phyloP scores from a whole-genome alignment of 1,140 invertebrate species.

The Glossosoma conforme region DNA sequence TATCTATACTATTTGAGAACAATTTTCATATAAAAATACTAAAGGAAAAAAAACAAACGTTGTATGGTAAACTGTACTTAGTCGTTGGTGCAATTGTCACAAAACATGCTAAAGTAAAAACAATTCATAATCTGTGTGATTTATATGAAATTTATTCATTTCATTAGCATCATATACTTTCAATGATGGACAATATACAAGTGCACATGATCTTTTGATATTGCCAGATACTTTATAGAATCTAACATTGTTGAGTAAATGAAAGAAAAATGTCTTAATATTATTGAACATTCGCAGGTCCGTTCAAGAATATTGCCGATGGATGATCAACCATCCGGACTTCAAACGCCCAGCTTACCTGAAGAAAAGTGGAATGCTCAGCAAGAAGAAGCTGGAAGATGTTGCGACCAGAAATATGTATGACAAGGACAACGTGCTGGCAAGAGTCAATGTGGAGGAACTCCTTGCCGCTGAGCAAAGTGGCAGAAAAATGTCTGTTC shows the following conservation, averaged over 20 bases:
- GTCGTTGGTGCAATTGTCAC: too few relatives aligned
- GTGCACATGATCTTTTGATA: too few relatives aligned
- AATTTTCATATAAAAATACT: too few relatives aligned
- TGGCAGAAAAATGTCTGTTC: conserved; percentile 11
- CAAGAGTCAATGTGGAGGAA: conserved; percentile 18
- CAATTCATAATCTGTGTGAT: too few relatives aligned
- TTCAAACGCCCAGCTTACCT: conserved; percentile 43
- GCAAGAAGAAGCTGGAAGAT: conserved; percentile 37
- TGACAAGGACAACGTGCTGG: conserved; percentile 16
- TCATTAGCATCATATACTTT: too few relatives aligned
- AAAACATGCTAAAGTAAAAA: too few relatives aligned
- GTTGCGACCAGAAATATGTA: conserved; percentile 13
- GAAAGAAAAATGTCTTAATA: background rate
- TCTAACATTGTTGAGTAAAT: background rate
- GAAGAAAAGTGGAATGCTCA: conserved; percentile 42
- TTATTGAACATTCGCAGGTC: conserved; percentile 40
- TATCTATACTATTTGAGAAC: too few relatives aligned
- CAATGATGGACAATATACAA: too few relatives aligned
- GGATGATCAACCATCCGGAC: conserved; percentile 49
- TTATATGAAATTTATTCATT: too few relatives aligned
- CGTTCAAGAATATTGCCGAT: conserved; percentile 49
- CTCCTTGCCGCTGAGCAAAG: conserved; percentile 3
- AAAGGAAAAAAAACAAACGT: too few relatives aligned
- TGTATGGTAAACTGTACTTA: too few relatives aligned
- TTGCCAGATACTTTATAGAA: background rate